Evolutionary conservation across 2,797 vertebrate species (phyloP).

Genomic region (Manis javanica): DNA sequence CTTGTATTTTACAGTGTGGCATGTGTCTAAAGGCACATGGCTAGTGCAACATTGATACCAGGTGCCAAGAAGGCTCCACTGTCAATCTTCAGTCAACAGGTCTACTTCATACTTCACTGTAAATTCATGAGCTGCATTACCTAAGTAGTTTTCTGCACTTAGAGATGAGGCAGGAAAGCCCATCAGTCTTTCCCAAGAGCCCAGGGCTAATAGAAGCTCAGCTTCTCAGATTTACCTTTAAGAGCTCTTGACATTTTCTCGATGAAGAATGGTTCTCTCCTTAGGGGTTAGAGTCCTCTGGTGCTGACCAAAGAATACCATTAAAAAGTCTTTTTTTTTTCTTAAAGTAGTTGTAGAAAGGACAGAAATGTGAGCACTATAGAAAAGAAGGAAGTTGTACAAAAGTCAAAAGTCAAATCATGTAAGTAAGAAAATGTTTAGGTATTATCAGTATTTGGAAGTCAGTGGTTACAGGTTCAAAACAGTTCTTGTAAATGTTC

Average conservation of each 20-base stretch:
- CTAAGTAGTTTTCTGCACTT: background rate
- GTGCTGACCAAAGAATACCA: background rate
- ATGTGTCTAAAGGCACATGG: background rate
- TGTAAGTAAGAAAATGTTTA: background rate
- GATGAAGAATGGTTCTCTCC: background rate
- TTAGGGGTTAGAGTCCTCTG: background rate
- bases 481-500: background rate
- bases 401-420: background rate
- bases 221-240: background rate
- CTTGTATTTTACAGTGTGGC: background rate
- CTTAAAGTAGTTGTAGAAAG: conserved; percentile 9
- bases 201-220: background rate
- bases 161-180: background rate
- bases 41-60: background rate
- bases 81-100: background rate
- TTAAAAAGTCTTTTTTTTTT: background rate
- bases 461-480: background rate
- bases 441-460: background rate
- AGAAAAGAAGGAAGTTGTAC: background rate
- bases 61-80: no score
- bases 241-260: background rate
- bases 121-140: background rate
- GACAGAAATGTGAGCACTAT: background rate
- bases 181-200: background rate
- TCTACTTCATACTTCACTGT: background rate